Evolutionary conservation across 1,140 invertebrate genomes (phyloP).

Genomic region (Microvelia longipes): DNA sequence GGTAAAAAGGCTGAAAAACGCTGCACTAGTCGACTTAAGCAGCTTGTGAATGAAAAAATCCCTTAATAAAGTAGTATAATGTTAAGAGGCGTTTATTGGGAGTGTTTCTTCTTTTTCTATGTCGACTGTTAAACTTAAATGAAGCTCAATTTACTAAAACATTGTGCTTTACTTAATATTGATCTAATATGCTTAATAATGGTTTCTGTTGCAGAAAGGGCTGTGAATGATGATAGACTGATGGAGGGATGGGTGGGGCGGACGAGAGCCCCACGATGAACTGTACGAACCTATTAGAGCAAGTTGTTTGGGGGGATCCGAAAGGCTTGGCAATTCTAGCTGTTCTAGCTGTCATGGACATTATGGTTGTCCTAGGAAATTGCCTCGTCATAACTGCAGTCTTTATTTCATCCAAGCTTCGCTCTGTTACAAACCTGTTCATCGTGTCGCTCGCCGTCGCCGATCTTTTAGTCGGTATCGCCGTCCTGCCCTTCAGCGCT

Average conservation of each 20-base stretch:
- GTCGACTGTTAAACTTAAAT: no score
- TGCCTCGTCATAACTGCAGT: conserved; percentile 83
- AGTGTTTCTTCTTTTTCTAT: no score
- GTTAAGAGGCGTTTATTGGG: no score
- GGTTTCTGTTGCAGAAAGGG: conserved; percentile 4
- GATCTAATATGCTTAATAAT: no score
- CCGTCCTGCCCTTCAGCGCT: conserved; percentile 79
- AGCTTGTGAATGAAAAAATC: no score
- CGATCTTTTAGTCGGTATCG: conserved; percentile 77
- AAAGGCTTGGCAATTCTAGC: conserved; percentile 53
- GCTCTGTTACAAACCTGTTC: conserved; percentile 87
- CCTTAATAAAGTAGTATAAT: no score
- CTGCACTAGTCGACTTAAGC: no score
- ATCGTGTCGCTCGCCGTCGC: conserved; percentile 86
- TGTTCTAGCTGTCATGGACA: conserved; percentile 62
- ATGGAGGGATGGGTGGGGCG: conserved; percentile 11
- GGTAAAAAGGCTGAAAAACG: no score
- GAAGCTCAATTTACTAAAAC: no score
- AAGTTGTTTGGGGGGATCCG: conserved; percentile 61
- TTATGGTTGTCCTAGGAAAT: conserved; percentile 77
- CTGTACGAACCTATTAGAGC: conserved; percentile 20
- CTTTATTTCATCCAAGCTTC: conserved; percentile 66
- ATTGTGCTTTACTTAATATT: no score
- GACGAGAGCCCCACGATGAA: conserved; percentile 11
- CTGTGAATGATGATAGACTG: conserved; percentile 9